These are phyloP conservation scores for Chymomyza procnemis DNA, from an alignment of 2,888 invertebrate species.

Conservation along the genomic window DNA sequence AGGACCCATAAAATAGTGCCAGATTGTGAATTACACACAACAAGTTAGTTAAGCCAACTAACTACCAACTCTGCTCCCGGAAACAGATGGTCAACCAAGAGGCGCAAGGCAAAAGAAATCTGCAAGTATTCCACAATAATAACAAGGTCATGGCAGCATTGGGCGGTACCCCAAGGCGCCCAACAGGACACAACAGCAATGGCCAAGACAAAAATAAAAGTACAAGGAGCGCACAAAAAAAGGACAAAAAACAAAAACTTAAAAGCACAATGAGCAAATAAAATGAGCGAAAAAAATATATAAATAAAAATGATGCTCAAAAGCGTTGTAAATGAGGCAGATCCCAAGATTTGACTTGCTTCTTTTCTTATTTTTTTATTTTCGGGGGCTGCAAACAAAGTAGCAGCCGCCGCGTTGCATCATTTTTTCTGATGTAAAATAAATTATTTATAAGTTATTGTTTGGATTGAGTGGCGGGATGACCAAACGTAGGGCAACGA, in stretches of 20 bases:
- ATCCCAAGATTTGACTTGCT: constrained; percentile 42
- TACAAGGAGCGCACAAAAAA: constrained; percentile 7
- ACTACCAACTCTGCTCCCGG: constrained; percentile 56
- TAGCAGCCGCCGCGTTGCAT: not conserved
- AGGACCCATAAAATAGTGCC: constrained; percentile 45
- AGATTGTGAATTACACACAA: constrained; percentile 16
- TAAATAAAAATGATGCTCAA: constrained; percentile 28
- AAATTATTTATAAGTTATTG: constrained; percentile 38
- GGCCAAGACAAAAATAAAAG: not conserved
- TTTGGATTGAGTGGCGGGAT: constrained; percentile 2
- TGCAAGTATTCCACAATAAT: too few species aligned
- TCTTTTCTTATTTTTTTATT: constrained; percentile 32
- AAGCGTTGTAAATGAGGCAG: constrained; percentile 42
- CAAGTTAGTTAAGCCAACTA: not conserved
- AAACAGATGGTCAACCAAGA: constrained; percentile 22
- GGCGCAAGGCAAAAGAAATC: not conserved
- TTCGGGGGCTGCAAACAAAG: constrained; percentile 21
- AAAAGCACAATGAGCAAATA: constrained; percentile 7
- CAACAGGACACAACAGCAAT: not conserved
- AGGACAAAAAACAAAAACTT: not conserved
- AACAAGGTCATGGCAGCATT: constrained; percentile 49
- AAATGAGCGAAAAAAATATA: constrained; percentile 6
- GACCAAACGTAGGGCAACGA: not conserved
- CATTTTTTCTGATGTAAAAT: constrained; percentile 27
- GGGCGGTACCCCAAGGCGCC: constrained; percentile 7